Conservation (phyloP, 2,888 invertebrate genomes). For the Machimus rusticus region DNA sequence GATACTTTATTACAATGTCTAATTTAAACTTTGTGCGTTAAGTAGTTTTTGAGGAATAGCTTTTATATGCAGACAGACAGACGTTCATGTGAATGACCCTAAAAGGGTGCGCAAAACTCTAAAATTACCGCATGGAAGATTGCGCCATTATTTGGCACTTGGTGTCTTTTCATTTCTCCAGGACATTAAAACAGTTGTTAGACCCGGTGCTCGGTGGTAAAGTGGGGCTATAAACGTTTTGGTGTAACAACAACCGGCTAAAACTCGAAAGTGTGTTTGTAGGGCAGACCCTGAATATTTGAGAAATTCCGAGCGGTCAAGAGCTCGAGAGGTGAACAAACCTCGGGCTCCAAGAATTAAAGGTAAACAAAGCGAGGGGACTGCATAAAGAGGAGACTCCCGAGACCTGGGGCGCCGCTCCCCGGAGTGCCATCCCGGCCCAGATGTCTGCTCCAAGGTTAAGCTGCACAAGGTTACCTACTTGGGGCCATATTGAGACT, state of each 20-base stretch:
- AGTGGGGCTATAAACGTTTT: background rate
- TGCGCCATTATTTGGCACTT: too few relatives aligned
- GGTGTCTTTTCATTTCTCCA: background rate
- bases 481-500: background rate
- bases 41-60: too few relatives aligned
- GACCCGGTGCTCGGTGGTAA: background rate
- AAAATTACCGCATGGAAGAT: too few relatives aligned
- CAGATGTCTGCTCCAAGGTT: constrained; percentile 27
- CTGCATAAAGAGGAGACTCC: background rate
- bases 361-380: background rate
- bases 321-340: background rate
- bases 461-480: constrained; percentile 16
- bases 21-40: too few relatives aligned
- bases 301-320: background rate
- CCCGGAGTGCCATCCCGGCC: background rate
- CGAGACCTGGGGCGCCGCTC: background rate
- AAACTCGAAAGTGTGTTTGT: background rate
- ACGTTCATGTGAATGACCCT: too few relatives aligned
- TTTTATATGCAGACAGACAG: too few relatives aligned
- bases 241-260: background rate
- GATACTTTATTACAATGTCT: too few relatives aligned
- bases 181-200: background rate
- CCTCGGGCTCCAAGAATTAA: background rate
- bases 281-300: background rate
- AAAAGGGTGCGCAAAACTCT: too few relatives aligned